Base-by-base conservation (phyloP, 2,113 vertebrate genomes). In the Rhea americana region DNA sequence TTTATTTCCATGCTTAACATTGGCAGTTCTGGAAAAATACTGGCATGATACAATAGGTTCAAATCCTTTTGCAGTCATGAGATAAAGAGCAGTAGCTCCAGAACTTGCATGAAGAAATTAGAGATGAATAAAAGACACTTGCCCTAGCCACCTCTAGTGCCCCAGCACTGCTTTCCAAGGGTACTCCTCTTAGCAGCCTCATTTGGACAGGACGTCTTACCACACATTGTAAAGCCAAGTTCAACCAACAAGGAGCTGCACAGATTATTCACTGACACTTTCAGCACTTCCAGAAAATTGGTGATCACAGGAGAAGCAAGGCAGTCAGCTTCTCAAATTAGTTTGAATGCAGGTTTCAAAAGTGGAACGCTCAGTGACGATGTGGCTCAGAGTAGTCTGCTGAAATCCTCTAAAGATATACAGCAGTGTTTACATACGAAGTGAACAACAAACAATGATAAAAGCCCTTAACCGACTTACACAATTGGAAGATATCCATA, bases 201-300 rank as follows among this genome's bases (percentile, higher is more conserved):
- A 0, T 85, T 70, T 58, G 71, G 25, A 62, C 39, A 73, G 53
- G 22, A 15, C 17, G 32, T 68, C 39, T 73, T 85, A 22, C 67
- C 59, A 58, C 24, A 26, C 6, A 9, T 55, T 9, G 73, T 12
- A 45, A n/a, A 58, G 17, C 51, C 56, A 72, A 61, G 41, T 8
- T 51, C 0, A 0, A 4, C 22, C 41, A 59, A 58, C 13, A 25
- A 5, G 47, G 11, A 62, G 8, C 7, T 32, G 16, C 19, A 45
- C 72, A 78, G 55, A 37, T 73, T 82, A 85, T 45, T 70, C 35
- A 51, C n/a, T 5, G 1, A 9, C 63, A 43, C 63, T 91, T 89
- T 48, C 56, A 83, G 59, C 65, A 74, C 28, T 74, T 66, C 22
- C 7, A 50, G 71, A 77, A 35, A 65, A 39, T 50, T 72, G 66